Evolutionary conservation across 2,888 invertebrate species (phyloP), one percentile per base, ranked within the genome.

Genomic region (Melieria omissa): DNA sequence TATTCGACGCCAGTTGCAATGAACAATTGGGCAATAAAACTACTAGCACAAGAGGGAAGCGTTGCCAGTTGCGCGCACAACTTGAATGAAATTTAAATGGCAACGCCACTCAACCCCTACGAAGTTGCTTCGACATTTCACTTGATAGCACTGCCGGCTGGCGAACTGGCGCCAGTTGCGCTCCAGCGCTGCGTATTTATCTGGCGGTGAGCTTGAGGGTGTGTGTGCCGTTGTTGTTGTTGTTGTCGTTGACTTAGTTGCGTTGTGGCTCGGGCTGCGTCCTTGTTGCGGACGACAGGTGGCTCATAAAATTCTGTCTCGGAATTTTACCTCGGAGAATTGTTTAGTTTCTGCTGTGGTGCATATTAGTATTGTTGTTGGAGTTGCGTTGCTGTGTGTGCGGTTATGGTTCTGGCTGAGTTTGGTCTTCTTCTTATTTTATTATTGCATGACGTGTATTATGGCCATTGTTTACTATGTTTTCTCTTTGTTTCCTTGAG

Each of bases 261-360:
- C 29, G 29, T 29, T 29, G 29, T 29, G 29, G 29, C 29, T 29
- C 29, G 29, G 29, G 29, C 29, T 29, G 29, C 29, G 29, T 29
- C 29, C 29, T 29, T 29, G 29, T 46, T 54, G 57, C 55, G 63
- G 78, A 73, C 81, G 81, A 81, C 83, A 84, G 85, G 85, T 84
- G 83, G 79, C 81, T 79, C 80, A 81, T 83, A 82, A 83, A 84
- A 80, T 78, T 75, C 73, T 78, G 81, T 79, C 78, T 80, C 71
- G 80, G 78, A 80, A 82, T 83, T 81, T 78, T 73, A 79, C 82
- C 81, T 77, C 73, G 46, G 82, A 80, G 81, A 82, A 79, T 80
- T 78, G 78, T 78, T 78, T 73, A 73, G 52, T 67, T 67, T 60
- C 70, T 70, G 65, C 57, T 41, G 55, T 73, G 62, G 64, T 65